Evolutionary conservation across 2,797 vertebrate species (phyloP).

Genomic region (Manis javanica): DNA sequence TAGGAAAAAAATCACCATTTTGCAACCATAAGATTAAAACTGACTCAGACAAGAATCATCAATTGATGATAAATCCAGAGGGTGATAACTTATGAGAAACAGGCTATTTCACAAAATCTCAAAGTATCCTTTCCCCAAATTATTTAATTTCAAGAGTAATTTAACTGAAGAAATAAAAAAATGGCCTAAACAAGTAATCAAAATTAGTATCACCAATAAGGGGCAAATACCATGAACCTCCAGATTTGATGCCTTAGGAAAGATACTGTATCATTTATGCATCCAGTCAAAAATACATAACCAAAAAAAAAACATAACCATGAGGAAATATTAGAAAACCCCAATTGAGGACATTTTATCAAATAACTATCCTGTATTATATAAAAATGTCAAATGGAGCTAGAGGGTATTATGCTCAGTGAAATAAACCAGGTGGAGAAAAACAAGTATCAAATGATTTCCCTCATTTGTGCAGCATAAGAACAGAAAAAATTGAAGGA

Average conservation of each 20-base stretch:
- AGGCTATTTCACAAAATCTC: conserved; percentile 21
- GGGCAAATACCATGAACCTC: neutral
- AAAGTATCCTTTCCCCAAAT: conserved; percentile 19
- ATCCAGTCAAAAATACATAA: conserved; percentile 9
- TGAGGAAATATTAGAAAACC: neutral
- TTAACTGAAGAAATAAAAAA: conserved; percentile 2
- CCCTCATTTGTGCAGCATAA: no score
- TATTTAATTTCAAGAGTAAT: conserved; percentile 5
- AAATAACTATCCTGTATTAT: neutral
- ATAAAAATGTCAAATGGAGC: neutral
- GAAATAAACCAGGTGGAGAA: no score
- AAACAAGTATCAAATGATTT: no score
- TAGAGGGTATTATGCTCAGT: no score
- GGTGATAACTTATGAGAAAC: neutral
- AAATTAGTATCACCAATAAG: conserved; percentile 14
- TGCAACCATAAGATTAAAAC: conserved; percentile 47
- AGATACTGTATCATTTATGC: neutral
- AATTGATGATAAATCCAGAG: conserved; percentile 38
- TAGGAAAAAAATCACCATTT: neutral
- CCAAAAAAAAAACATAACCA: no score
- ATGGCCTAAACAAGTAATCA: conserved; percentile 7
- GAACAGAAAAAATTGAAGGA: no score
- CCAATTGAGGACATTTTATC: conserved; percentile 39
- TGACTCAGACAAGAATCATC: conserved; percentile 37
- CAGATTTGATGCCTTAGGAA: conserved; percentile 17